phyloP scores from a whole-genome alignment of 2,888 invertebrate species.

The Lampropteryx suffumata region DNA sequence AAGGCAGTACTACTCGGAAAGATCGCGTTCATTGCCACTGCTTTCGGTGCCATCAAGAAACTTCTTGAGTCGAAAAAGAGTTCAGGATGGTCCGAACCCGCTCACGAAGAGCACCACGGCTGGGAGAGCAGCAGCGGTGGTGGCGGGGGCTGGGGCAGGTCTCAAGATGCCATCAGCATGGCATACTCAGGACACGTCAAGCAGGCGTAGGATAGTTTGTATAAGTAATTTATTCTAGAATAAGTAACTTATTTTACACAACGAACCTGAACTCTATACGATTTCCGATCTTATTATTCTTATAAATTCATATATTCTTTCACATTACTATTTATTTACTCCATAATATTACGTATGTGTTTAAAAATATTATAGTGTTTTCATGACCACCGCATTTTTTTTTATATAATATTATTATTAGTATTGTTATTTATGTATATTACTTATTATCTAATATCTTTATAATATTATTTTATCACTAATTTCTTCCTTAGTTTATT shows the following conservation, averaged over 20 bases:
- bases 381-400: too few species aligned
- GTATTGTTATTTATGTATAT: too few species aligned
- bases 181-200: conserved; percentile 86
- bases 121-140: conserved; percentile 71
- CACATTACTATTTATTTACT: too few species aligned
- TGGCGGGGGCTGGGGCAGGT: conserved; percentile 84
- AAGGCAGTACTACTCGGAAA: conserved; percentile 93
- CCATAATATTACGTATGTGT: too few species aligned
- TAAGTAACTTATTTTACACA: conserved; percentile 43
- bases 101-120: conserved; percentile 82
- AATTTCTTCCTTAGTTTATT: too few species aligned
- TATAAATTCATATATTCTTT: not conserved
- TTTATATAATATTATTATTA: too few species aligned
- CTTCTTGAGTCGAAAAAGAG: conserved; percentile 88
- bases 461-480: too few species aligned
- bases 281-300: conserved; percentile 20
- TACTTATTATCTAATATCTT: too few species aligned
- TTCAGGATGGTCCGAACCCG: conserved; percentile 88
- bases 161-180: conserved; percentile 85
- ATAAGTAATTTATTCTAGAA: conserved; percentile 51
- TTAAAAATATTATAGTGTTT: too few species aligned
- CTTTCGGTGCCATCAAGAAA: conserved; percentile 86
- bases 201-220: conserved; percentile 55
- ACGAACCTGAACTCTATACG: conserved; percentile 35
- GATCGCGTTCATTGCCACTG: conserved; percentile 90